Base-by-base conservation (phyloP, 1,140 invertebrate genomes). In the Drosophila ambigua region DNA sequence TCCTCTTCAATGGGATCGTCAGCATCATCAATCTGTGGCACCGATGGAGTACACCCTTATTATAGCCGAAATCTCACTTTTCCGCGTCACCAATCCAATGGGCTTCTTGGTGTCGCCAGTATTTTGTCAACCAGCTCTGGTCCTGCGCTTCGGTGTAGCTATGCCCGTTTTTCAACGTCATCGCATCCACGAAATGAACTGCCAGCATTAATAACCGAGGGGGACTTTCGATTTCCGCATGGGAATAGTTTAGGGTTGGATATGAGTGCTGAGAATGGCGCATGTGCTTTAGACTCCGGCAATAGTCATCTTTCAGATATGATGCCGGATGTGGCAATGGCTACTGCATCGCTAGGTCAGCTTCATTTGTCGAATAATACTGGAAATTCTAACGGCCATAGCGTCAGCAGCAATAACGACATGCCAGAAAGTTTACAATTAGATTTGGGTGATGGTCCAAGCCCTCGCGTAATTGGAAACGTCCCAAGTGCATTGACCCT, bases 281-380 rank as follows among this genome's bases (percentile, higher is more conserved):
- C 87, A n/a, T 75, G 74, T 68, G 79, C 75, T 2, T 53, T 90
- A 26, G 85, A 90, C 44, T 79, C 67, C 16, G 91, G 69, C 45
- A 93, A 95, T 54, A 94, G 95, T 26, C 95, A 95, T 78, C 92
- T 97, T 39, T 97, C 96, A 52, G 96, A 96, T 71, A 95, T 96
- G 77, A 97, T 97, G 95, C 96, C 96, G 2, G 96, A 97, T 91
- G 96, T 97, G 50, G 96, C 96, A n/a, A 96, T 97, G 95, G 96
- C 96, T 35, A 96, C 96, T 0, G 94, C 95, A 2, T 95, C 95
- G 0, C 93, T 96, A 44, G 94, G 94, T 11, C 95, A 95, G 66
- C 92, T 96, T 52, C 94, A 95, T 77, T 68, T 92, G 23, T 72
- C 68, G 51, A 64, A 64, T 31, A 72, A 57, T n/a, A 52, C 52